phyloP scores from a whole-genome alignment of 2,888 invertebrate genomes.

The Conchocele bisecta region DNA sequence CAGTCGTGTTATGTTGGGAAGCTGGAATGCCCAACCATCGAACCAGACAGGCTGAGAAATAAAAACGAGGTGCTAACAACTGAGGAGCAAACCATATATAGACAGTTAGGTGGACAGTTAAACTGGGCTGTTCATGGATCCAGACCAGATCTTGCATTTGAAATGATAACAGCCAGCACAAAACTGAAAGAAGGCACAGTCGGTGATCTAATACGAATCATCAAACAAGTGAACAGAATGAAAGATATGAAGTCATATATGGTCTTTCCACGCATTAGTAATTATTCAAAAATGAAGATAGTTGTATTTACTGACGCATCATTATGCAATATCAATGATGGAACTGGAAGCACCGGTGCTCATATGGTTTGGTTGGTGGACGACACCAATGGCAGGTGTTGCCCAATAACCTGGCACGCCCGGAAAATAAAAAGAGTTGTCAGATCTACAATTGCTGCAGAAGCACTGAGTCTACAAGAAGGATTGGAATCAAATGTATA shows the following conservation, averaged over 20 bases:
- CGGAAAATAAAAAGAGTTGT: slow-evolving; percentile 54
- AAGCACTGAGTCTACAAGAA: slow-evolving; percentile 43
- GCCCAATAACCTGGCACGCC: slow-evolving; percentile 46
- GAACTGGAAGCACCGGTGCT: slow-evolving; percentile 38
- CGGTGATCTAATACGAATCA: slow-evolving; percentile 12
- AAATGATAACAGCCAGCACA: slow-evolving; percentile 38
- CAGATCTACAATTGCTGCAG: slow-evolving; percentile 45
- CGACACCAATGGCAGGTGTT: slow-evolving; percentile 37
- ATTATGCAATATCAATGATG: slow-evolving; percentile 39
- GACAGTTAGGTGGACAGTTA: slow-evolving; percentile 31
- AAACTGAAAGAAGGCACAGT: slow-evolving; percentile 28
- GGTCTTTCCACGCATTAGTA: slow-evolving; percentile 27
- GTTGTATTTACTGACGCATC: slow-evolving; percentile 44
- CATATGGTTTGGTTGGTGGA: slow-evolving; percentile 43
- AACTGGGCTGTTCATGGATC: slow-evolving; percentile 46
- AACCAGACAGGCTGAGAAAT: background rate
- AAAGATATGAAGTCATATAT: slow-evolving; percentile 25
- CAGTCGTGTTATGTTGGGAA: slow-evolving; percentile 20
- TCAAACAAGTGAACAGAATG: slow-evolving; percentile 26
- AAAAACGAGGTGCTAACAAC: slow-evolving; percentile 6
- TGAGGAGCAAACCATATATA: slow-evolving; percentile 17
- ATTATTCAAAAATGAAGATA: background rate
- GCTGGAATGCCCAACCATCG: background rate
- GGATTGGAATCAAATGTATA: slow-evolving; percentile 22
- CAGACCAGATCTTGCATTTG: slow-evolving; percentile 42